Evolutionary conservation across 2,888 invertebrate species (phyloP).

Genomic region (Acanthoscelides obtectus): DNA sequence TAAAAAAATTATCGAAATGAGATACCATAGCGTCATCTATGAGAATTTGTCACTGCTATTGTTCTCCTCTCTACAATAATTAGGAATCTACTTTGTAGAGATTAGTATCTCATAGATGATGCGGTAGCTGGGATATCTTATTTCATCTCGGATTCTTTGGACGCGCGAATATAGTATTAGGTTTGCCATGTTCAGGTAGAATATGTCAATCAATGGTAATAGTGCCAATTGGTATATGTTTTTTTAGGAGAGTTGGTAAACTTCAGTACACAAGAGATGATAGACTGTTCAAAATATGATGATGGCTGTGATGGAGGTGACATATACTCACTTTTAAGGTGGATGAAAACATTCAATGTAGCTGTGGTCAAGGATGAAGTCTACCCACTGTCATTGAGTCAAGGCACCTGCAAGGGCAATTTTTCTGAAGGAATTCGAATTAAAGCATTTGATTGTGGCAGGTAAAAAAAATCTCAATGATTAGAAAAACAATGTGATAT

Average conservation of each 20-base stretch:
- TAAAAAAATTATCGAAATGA: no score
- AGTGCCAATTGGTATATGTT: neutral
- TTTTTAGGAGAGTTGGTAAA: conserved; percentile 42
- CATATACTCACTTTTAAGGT: conserved; percentile 70
- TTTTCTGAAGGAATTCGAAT: conserved; percentile 49
- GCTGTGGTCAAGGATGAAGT: conserved; percentile 53
- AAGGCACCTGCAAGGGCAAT: conserved; percentile 47
- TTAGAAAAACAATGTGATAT: no score
- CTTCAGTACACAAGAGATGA: conserved; percentile 74
- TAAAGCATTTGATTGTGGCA: conserved; percentile 59
- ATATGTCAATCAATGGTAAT: neutral
- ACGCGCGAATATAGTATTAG: no score
- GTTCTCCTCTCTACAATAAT: no score
- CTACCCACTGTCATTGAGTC: conserved; percentile 60
- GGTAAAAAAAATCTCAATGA: no score
- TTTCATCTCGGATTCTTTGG: neutral
- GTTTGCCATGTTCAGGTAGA: no score
- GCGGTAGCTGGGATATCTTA: neutral
- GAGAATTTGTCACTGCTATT: no score
- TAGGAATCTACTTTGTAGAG: no score
- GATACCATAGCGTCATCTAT: no score
- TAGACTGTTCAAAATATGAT: conserved; percentile 76
- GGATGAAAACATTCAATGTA: conserved; percentile 59
- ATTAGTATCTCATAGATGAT: no score
- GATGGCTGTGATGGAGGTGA: conserved; percentile 78